Conservation (phyloP, 2,888 invertebrate species). For the Parnassius mnemosyne region DNA sequence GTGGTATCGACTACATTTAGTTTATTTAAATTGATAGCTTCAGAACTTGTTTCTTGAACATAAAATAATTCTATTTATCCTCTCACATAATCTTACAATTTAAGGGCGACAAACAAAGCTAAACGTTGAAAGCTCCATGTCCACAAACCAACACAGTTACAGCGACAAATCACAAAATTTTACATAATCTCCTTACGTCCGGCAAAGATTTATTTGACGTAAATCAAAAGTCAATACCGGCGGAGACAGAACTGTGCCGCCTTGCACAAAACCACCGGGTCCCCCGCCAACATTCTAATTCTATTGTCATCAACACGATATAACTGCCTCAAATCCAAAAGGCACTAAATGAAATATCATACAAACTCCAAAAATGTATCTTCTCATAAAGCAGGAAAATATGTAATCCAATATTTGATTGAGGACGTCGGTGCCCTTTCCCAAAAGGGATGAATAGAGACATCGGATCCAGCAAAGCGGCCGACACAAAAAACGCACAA, state of each 20-base stretch:
- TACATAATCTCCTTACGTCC: slow-evolving; percentile 58
- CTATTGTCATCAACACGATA: slow-evolving; percentile 73
- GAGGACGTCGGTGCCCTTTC: slow-evolving; percentile 61
- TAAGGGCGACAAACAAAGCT: neutral
- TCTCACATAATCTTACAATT: too few relatives aligned
- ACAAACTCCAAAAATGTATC: slow-evolving; percentile 3
- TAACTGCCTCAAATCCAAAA: slow-evolving; percentile 54
- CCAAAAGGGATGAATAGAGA: slow-evolving; percentile 73
- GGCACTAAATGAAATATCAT: slow-evolving; percentile 20
- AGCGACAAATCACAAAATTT: slow-evolving; percentile 32
- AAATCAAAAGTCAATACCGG: slow-evolving; percentile 62
- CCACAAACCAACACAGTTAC: slow-evolving; percentile 16
- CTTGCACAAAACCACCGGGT: slow-evolving; percentile 70
- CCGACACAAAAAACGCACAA: slow-evolving; percentile 74
- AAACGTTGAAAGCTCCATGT: neutral
- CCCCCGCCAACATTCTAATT: slow-evolving; percentile 70
- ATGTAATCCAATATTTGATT: slow-evolving; percentile 14
- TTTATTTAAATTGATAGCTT: too few relatives aligned
- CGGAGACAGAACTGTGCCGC: slow-evolving; percentile 37
- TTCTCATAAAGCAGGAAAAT: slow-evolving; percentile 20
- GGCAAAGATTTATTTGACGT: slow-evolving; percentile 57
- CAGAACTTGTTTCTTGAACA: too few relatives aligned
- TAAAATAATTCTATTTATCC: too few relatives aligned
- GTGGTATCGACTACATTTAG: too few relatives aligned
- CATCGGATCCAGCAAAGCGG: slow-evolving; percentile 60